Conservation (phyloP, 2,888 invertebrate species). For the Chrysodeixis includens region DNA sequence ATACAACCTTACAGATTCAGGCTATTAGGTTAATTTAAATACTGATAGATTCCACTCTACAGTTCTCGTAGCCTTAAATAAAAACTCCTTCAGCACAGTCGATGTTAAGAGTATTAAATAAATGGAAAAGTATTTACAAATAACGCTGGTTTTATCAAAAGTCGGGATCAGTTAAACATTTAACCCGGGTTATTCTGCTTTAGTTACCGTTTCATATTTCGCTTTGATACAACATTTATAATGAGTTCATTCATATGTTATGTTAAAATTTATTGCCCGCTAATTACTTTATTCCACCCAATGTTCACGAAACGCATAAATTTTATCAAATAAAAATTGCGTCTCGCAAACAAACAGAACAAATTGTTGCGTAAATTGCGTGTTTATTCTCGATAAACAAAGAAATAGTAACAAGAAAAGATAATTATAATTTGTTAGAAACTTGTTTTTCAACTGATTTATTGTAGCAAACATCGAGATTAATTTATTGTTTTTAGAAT, state of each 20-base stretch:
- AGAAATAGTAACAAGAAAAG: background rate
- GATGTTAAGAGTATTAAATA: background rate
- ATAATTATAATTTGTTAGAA: constrained; percentile 7
- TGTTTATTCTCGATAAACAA: constrained; percentile 30
- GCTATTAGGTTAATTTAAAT: background rate
- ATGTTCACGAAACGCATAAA: constrained; percentile 13
- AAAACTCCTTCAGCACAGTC: background rate
- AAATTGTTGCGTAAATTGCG: constrained; percentile 29
- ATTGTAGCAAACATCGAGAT: constrained; percentile 52
- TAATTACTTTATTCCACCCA: constrained; percentile 26
- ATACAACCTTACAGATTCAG: background rate
- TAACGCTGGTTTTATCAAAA: constrained; percentile 29
- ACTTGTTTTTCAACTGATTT: constrained; percentile 36
- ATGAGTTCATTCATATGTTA: constrained; percentile 26
- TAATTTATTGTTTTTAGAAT: constrained; percentile 56
- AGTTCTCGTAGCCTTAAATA: background rate
- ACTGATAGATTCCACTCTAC: background rate
- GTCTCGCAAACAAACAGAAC: constrained; percentile 28
- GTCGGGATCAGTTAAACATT: constrained; percentile 30
- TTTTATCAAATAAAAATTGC: constrained; percentile 24
- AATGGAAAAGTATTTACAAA: constrained; percentile 23
- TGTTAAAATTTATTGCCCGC: constrained; percentile 25
- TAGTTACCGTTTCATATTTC: constrained; percentile 31
- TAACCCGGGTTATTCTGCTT: constrained; percentile 25
- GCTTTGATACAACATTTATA: constrained; percentile 37